A percentile compares a stretch with the other conserved stretches of the same genome.
Evolutionary conservation across 2,113 vertebrate genomes (phyloP).

Genomic region (Myrmecobius fasciatus): DNA sequence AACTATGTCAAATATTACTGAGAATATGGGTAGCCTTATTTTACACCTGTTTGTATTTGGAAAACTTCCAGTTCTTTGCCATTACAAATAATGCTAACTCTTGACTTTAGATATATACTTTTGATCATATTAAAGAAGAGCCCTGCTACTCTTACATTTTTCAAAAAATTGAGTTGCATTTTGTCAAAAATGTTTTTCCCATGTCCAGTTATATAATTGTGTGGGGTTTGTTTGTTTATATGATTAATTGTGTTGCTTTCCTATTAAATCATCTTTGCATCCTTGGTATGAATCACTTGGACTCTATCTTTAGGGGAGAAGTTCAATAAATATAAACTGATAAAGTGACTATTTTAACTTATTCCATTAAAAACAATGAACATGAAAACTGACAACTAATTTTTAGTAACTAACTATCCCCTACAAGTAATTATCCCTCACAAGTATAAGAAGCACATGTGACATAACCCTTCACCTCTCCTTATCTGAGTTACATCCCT

Average conservation of each 20-base stretch:
- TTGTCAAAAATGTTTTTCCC: background rate
- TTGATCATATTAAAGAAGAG: background rate
- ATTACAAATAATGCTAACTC: background rate
- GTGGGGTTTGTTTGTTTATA: background rate
- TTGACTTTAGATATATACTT: background rate
- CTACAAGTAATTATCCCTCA: background rate
- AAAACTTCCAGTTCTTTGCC: background rate
- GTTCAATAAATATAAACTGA: constrained; percentile 3
- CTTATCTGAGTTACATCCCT: background rate
- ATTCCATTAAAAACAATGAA: constrained; percentile 13
- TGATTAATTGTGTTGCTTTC: background rate
- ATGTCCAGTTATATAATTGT: background rate
- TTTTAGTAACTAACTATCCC: background rate
- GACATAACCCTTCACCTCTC: background rate
- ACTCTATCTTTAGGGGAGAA: background rate
- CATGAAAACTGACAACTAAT: background rate
- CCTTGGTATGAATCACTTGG: background rate
- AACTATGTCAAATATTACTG: background rate
- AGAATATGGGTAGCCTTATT: background rate
- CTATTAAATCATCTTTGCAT: background rate
- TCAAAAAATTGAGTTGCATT: background rate
- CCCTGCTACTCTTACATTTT: background rate
- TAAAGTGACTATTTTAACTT: background rate
- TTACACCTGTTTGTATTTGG: background rate
- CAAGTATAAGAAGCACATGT: background rate